Evolutionary conservation across 2,113 vertebrate species (phyloP).

Genomic region (Thryonomys swinderianus): DNA sequence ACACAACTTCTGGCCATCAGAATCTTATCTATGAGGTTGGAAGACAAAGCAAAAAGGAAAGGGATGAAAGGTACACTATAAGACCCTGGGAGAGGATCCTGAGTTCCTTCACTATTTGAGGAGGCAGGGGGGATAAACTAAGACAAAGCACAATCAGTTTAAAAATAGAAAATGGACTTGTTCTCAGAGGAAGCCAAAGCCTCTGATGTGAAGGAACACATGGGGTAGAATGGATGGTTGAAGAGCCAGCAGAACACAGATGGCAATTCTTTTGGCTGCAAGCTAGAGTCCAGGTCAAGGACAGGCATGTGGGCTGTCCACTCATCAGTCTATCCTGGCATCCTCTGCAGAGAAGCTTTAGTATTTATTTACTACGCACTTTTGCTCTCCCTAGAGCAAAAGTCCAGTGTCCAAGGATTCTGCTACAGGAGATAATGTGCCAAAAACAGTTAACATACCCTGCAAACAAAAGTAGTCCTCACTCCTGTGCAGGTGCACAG

Average conservation of each 20-base stretch:
- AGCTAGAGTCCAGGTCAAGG: neutral
- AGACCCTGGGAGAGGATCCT: too few relatives aligned
- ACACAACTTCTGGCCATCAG: neutral
- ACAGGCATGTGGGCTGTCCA: neutral
- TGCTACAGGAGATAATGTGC: neutral
- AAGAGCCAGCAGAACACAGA: slow-evolving; percentile 15
- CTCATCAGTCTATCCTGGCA: neutral
- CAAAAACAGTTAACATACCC: neutral
- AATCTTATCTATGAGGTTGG: neutral
- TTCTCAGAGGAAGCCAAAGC: neutral
- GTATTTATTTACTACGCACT: neutral
- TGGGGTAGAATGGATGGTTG: neutral
- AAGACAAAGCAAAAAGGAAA: slow-evolving; percentile 16
- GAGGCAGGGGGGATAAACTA: neutral
- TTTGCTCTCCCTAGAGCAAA: neutral
- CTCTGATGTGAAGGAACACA: neutral
- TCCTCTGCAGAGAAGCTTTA: neutral
- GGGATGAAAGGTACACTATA: neutral
- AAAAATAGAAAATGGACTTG: neutral
- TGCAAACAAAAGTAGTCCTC: neutral
- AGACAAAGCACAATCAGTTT: neutral
- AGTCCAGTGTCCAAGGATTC: neutral
- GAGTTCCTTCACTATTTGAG: neutral
- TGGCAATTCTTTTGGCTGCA: neutral
- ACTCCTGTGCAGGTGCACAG: neutral